These are phyloP conservation scores for Mus pahari DNA, from an alignment of 2,113 vertebrate genomes.

Conservation along the genomic window DNA sequence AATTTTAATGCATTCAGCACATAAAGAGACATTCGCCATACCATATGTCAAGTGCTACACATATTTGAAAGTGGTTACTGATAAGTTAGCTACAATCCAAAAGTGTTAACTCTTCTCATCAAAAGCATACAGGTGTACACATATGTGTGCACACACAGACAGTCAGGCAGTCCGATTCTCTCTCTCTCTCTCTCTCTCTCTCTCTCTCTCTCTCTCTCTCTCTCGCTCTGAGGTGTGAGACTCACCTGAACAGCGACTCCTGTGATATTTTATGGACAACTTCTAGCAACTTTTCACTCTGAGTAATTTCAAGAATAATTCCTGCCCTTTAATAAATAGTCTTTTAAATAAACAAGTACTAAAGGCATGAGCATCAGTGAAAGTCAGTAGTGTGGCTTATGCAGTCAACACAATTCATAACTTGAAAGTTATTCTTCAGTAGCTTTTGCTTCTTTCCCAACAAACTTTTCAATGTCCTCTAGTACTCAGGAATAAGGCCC, in stretches of 20 bases:
- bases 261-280: neutral
- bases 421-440: neutral
- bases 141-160: neutral
- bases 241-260: neutral
- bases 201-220: too few relatives aligned
- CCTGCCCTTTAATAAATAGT: neutral
- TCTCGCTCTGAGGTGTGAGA: too few relatives aligned
- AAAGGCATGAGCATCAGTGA: neutral
- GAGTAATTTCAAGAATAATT: neutral
- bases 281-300: neutral
- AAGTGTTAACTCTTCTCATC: neutral
- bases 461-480: neutral
- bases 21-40: neutral
- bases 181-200: too few relatives aligned
- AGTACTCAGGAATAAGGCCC: too few relatives aligned
- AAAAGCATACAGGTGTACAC: neutral
- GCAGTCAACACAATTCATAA: neutral
- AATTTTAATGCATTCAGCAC: constrained; percentile 5
- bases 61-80: neutral
- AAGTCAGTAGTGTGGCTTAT: neutral
- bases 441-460: neutral
- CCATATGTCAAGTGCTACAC: neutral
- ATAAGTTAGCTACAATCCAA: neutral
- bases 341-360: neutral
- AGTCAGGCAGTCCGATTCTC: neutral